These are phyloP conservation scores for Lytechinus pictus DNA, from an alignment of 35 echinoderm and acorn worm genomes.

Conservation along the genomic window DNA sequence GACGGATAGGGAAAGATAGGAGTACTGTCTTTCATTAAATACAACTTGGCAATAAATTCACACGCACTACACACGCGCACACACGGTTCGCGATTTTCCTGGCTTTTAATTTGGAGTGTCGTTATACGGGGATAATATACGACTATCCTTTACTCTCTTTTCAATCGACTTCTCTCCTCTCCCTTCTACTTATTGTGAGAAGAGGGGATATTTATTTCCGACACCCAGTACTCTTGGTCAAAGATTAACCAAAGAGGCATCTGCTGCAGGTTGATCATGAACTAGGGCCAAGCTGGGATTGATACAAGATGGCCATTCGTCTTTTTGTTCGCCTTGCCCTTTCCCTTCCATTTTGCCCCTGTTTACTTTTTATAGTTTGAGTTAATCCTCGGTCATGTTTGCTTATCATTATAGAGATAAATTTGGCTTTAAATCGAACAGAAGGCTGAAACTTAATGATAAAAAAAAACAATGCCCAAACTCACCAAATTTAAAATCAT, in stretches of 20 bases:
- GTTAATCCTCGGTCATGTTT: not conserved
- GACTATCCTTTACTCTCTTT: slow-evolving; percentile 1
- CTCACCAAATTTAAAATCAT: no score
- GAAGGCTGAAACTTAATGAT: not conserved
- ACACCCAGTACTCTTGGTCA: slow-evolving; percentile 27
- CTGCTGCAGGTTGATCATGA: slow-evolving; percentile 47
- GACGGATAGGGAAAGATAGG: not conserved
- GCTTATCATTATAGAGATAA: not conserved
- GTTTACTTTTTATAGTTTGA: not conserved
- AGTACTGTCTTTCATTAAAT: not conserved
- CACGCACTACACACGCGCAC: not conserved
- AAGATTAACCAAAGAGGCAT: slow-evolving; percentile 43
- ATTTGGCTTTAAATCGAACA: not conserved
- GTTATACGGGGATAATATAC: slow-evolving; percentile 38
- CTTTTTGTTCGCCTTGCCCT: not conserved
- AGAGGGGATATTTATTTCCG: slow-evolving; percentile 50
- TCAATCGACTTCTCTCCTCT: not conserved
- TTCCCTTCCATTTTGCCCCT: not conserved
- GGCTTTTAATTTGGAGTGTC: slow-evolving; percentile 48
- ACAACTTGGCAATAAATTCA: not conserved
- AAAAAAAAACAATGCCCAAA: no score
- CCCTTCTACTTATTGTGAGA: not conserved
- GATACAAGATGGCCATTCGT: not conserved
- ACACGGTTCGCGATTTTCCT: slow-evolving; percentile 18
- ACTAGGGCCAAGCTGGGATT: slow-evolving; percentile 26